Evolutionary conservation across 2,888 invertebrate species (phyloP), one percentile per base, ranked within the genome.

Genomic region (Zaprionus lineosus): DNA sequence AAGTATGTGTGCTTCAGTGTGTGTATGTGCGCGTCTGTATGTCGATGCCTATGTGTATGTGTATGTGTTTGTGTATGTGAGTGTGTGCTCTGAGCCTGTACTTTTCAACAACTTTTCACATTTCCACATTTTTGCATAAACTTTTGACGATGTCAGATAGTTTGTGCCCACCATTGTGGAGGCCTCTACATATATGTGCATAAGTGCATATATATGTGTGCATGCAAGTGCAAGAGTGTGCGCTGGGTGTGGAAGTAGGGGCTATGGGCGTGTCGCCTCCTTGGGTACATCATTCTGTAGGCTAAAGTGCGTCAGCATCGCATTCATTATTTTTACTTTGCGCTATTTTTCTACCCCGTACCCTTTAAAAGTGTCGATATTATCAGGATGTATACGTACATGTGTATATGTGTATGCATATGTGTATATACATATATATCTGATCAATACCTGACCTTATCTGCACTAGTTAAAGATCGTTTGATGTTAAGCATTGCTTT

Each of bases 81-180:
- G 37, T 40, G 46, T 47, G 11, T 59, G 40, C 36, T 34, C 47
- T 52, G 40, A 41, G 61, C 59, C 65, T 59, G 28, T 58, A 63
- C 73, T 75, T 78, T 78, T 82, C 74, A 82, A 83, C 83, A 82
- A 78, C 83, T 78, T 78, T 78, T 78, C 78, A 78, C 77, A 77
- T 77, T 78, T 77, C 65, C 75, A 78, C 77, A 78, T 78, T 82
- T 78, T 78, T 78, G 78, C 79, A 78, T 78, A 79, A 78, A 78
- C 78, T 78, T 78, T 78, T 82, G 78, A 78, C 78, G 79, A 78
- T 78, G 83, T 82, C 78, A 78, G 83, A 78, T 82, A 75, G 83
- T 78, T 78, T 70, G 73, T 53, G 58, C 59, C 58, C 63, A 36
- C 51, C 34, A 66, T 61, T 58, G 62, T 67, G 21, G 6, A 46